phyloP scores from a whole-genome alignment of 1,140 invertebrate species.

The Drosophila sproati region DNA sequence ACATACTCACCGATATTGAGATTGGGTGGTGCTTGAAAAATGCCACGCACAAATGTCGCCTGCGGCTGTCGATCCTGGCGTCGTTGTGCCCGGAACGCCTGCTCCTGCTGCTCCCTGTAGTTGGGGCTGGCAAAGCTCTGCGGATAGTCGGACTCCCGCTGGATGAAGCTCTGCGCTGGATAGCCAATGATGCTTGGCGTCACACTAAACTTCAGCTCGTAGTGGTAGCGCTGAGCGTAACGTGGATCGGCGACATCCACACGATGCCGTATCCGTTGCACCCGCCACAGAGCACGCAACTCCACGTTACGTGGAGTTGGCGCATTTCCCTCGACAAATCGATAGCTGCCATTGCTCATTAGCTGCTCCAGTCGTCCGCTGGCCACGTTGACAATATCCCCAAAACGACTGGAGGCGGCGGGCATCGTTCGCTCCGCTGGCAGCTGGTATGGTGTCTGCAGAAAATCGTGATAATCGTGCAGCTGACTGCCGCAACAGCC shows the following conservation, averaged over 20 bases:
- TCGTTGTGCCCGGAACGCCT: conserved; percentile 56
- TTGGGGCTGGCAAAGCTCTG: conserved; percentile 64
- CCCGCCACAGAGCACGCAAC: conserved; percentile 87
- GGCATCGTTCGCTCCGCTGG: conserved; percentile 3
- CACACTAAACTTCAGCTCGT: conserved; percentile 88
- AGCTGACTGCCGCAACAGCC: conserved; percentile 59
- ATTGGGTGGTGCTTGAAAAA: conserved; percentile 59
- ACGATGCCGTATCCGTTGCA: conserved; percentile 87
- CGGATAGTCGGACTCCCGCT: conserved; percentile 80
- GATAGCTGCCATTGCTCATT: conserved; percentile 84
- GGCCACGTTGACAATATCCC: conserved; percentile 87
- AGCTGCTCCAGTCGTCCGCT: conserved; percentile 86
- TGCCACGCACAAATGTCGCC: conserved; percentile 71
- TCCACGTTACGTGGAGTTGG: conserved; percentile 67
- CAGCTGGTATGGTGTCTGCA: conserved; percentile 85
- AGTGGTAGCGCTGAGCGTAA: conserved; percentile 85
- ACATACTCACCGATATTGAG: conserved; percentile 82
- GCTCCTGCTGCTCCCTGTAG: conserved; percentile 46
- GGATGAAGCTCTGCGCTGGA: conserved; percentile 70
- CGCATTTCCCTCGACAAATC: conserved; percentile 85
- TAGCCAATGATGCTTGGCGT: conserved; percentile 78
- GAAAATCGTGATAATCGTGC: conserved; percentile 73
- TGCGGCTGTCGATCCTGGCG: conserved; percentile 67
- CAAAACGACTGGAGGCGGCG: conserved; percentile 77
- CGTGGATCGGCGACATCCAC: conserved; percentile 71